These are phyloP conservation scores for Solenopsis fugax DNA, from an alignment of 1,140 invertebrate species.

Conservation along the genomic window DNA sequence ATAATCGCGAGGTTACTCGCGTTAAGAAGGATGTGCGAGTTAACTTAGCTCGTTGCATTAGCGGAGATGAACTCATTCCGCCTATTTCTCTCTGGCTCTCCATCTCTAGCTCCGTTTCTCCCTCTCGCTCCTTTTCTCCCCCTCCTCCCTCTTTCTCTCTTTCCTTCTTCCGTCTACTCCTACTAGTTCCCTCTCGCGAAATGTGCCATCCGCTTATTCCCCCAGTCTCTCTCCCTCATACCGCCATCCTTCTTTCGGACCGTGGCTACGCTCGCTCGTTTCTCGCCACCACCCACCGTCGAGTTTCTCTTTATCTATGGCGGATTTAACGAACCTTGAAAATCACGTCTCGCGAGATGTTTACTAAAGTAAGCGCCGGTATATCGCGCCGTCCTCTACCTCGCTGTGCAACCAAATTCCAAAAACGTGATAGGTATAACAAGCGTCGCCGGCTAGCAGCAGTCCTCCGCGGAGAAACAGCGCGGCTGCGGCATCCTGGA, in stretches of 20 bases:
- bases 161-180: slow-evolving; percentile 6
- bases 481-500: not conserved
- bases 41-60: slow-evolving; percentile 85
- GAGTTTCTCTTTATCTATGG: slow-evolving; percentile 70
- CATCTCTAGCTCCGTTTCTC: slow-evolving; percentile 33
- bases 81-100: slow-evolving; percentile 68
- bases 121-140: not conserved
- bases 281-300: slow-evolving; percentile 61
- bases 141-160: not conserved
- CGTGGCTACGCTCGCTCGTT: slow-evolving; percentile 44
- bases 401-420: slow-evolving; percentile 44
- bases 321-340: slow-evolving; percentile 81
- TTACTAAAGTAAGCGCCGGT: slow-evolving; percentile 67
- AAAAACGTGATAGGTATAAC: slow-evolving; percentile 60
- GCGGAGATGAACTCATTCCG: slow-evolving; percentile 85
- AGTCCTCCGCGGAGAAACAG: not conserved
- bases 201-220: slow-evolving; percentile 44
- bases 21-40: slow-evolving; percentile 87
- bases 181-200: slow-evolving; percentile 22
- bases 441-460: not conserved
- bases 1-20: slow-evolving; percentile 81
- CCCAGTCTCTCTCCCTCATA: slow-evolving; percentile 4
- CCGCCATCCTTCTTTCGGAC: slow-evolving; percentile 53
- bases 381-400: slow-evolving; percentile 12
- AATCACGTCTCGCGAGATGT: slow-evolving; percentile 79